A percentile compares a stretch with the other conserved stretches of the same genome.
Conservation (phyloP, 2,888 invertebrate genomes). For the Drosophila nigricruria region DNA sequence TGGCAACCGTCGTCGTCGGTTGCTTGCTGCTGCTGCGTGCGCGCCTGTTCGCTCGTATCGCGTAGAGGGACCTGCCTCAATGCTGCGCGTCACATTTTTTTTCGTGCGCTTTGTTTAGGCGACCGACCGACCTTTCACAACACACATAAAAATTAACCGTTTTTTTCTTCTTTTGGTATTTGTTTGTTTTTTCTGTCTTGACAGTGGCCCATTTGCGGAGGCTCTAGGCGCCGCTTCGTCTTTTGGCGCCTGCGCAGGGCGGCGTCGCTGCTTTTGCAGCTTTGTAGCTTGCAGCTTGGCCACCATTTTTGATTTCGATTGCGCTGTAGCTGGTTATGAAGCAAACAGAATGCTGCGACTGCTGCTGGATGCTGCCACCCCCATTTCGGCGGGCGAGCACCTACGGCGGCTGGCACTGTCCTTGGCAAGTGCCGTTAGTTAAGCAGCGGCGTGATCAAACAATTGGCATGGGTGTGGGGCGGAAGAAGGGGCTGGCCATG, state of each 20-base stretch:
- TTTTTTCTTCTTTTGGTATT: conserved; percentile 20
- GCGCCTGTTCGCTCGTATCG: conserved; percentile 79
- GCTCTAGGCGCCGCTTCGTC: conserved; percentile 57
- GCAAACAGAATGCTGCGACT: conserved; percentile 73
- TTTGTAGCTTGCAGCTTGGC: conserved; percentile 71
- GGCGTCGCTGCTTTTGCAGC: conserved; percentile 65
- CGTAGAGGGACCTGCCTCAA: conserved; percentile 84
- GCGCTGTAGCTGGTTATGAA: conserved; percentile 78
- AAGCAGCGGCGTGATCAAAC: conserved; percentile 40
- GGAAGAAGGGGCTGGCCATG: neutral
- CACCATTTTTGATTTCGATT: conserved; percentile 75
- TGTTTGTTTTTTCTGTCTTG: conserved; percentile 10
- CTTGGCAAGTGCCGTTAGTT: conserved; percentile 55
- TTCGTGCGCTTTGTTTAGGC: conserved; percentile 33
- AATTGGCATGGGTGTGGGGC: neutral
- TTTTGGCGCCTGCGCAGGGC: conserved; percentile 61
- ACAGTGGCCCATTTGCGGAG: conserved; percentile 38
- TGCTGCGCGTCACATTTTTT: conserved; percentile 69
- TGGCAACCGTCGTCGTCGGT: conserved; percentile 29
- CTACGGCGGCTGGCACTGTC: conserved; percentile 30
- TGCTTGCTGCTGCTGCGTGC: conserved; percentile 59
- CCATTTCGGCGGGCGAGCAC: neutral
- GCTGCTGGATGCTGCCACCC: conserved; percentile 52
- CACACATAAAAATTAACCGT: conserved; percentile 47
- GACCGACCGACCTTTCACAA: conserved; percentile 60